Percentiles rank a stretch among this genome's conserved stretches.
Conservation (phyloP, 2,888 invertebrate genomes). For the Synergus itoensis region DNA sequence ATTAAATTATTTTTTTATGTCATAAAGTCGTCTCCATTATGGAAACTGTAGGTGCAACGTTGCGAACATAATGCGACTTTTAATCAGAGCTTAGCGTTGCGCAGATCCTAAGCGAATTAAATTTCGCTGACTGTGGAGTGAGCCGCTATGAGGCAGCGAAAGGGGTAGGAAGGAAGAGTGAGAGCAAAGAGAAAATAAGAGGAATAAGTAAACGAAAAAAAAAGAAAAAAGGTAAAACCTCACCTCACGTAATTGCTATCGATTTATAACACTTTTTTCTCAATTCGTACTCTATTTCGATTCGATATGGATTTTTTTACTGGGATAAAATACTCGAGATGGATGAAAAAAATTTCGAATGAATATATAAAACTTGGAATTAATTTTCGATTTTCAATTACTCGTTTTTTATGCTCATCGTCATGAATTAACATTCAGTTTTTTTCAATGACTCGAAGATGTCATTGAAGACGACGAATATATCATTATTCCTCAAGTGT, state of each 20-base stretch:
- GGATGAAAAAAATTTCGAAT: no score
- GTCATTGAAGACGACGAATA: no score
- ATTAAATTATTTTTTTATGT: conserved; percentile 11
- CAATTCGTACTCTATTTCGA: not conserved
- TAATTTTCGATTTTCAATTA: no score
- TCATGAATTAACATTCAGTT: no score
- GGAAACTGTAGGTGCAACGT: conserved; percentile 21
- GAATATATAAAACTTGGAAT: not conserved
- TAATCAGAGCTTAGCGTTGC: conserved; percentile 36
- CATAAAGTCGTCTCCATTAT: conserved; percentile 18
- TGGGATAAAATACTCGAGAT: not conserved
- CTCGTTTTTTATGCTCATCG: no score
- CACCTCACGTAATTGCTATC: conserved; percentile 28
- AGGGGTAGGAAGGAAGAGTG: conserved; percentile 41
- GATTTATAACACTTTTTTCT: conserved; percentile 37
- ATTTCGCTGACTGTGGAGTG: conserved; percentile 51
- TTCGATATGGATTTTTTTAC: not conserved
- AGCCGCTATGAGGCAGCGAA: conserved; percentile 50
- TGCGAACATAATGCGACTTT: conserved; percentile 40
- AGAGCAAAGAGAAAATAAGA: conserved; percentile 30
- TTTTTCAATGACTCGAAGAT: no score
- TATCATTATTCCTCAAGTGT: no score
- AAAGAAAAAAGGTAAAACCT: conserved; percentile 35
- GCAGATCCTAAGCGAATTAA: conserved; percentile 54
- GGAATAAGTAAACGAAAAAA: not conserved